Conservation (phyloP, 2,113 vertebrate genomes). For the Smithornis capensis region DNA sequence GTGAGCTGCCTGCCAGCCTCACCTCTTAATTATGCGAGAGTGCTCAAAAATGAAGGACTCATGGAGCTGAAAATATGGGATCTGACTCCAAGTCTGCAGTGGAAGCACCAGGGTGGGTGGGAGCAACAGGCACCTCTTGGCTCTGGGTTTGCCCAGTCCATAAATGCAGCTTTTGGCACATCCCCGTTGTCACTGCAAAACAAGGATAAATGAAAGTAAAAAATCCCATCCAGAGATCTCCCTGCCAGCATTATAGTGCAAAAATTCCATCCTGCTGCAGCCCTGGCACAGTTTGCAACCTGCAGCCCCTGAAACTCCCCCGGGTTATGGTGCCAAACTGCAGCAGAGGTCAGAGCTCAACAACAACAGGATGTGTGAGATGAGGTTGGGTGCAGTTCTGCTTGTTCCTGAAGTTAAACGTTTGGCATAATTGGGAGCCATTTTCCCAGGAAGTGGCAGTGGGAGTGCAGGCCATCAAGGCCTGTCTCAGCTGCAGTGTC, state of each 20-base stretch:
- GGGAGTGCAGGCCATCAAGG: background rate
- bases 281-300: background rate
- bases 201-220: background rate
- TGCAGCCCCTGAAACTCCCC: background rate
- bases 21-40: conserved; percentile 8
- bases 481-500: background rate
- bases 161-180: background rate
- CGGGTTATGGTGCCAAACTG: background rate
- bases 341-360: background rate
- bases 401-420: background rate
- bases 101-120: background rate
- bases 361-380: background rate
- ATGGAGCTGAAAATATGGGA: background rate
- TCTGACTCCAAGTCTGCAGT: background rate
- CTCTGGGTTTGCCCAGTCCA: background rate
- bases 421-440: background rate
- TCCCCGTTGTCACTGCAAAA: background rate
- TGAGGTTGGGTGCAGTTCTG: background rate
- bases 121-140: background rate
- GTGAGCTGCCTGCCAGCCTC: conserved; percentile 30
- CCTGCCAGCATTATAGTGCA: background rate
- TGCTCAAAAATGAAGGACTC: background rate
- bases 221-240: background rate
- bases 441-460: conserved; percentile 19
- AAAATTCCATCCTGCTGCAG: background rate